Evolutionary conservation across 2,888 invertebrate genomes (phyloP).

Genomic region (Chrysomela aeneicollis): DNA sequence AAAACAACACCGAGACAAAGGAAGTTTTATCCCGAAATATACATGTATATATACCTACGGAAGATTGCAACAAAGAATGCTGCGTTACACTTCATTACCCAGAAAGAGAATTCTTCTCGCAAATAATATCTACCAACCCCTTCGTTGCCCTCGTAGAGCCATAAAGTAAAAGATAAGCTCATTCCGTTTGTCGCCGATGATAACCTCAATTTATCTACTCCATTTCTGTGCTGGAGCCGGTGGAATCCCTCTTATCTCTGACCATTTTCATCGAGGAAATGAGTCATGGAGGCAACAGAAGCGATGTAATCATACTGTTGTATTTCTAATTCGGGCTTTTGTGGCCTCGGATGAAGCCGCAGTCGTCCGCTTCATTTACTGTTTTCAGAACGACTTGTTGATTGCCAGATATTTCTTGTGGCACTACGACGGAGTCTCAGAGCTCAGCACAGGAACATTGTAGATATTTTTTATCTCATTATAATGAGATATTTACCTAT

Average conservation of each 20-base stretch:
- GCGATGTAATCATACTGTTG: constrained; percentile 32
- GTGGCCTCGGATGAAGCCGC: background rate
- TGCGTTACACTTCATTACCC: constrained; percentile 4
- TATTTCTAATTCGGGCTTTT: constrained; percentile 36
- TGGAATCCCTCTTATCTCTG: constrained; percentile 35
- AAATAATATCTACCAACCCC: constrained; percentile 22
- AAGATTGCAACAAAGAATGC: constrained; percentile 2
- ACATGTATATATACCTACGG: background rate
- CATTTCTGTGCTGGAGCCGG: constrained; percentile 23
- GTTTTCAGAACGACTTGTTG: background rate
- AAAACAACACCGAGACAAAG: background rate
- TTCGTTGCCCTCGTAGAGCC: constrained; percentile 15
- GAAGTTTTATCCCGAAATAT: background rate
- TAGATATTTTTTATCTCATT: too few relatives aligned
- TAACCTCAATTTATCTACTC: constrained; percentile 34
- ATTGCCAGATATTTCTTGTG: background rate
- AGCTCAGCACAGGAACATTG: too few relatives aligned
- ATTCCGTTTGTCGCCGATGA: constrained; percentile 23
- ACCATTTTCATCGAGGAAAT: constrained; percentile 35
- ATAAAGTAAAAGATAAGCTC: constrained; percentile 28
- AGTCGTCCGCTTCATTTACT: background rate
- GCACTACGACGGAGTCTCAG: too few relatives aligned
- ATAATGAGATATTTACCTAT: too few relatives aligned
- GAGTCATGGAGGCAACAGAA: constrained; percentile 36
- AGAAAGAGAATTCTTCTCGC: constrained; percentile 18